Percentiles rank a stretch among this genome's conserved stretches.
These are phyloP conservation scores for Sparus aurata DNA, from an alignment of 2,797 vertebrate genomes.

Conservation along the genomic window DNA sequence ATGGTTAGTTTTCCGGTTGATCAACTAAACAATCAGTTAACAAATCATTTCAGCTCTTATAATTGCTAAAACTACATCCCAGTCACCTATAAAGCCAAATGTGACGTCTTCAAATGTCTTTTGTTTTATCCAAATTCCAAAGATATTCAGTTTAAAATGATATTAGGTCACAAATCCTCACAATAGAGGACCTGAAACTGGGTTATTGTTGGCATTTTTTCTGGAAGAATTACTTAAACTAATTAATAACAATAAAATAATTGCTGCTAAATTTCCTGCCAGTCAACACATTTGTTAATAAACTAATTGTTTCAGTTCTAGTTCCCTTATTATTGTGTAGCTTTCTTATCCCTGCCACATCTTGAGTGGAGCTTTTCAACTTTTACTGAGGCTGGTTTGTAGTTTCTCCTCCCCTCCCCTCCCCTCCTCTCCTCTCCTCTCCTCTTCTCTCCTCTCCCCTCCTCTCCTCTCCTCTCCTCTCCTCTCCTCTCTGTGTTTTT, in stretches of 20 bases:
- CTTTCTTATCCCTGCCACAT: neutral
- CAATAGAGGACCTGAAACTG: neutral
- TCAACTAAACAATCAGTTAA: no score
- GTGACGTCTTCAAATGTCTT: neutral
- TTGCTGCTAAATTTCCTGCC: neutral
- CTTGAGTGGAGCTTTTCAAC: neutral
- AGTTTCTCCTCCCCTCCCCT: neutral
- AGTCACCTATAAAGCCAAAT: neutral
- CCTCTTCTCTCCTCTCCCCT: neutral
- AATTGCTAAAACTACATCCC: neutral
- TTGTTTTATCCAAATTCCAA: neutral
- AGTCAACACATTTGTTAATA: neutral
- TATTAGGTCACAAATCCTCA: neutral
- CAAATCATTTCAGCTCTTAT: neutral
- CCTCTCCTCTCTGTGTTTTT: constrained; percentile 10
- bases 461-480: constrained; percentile 1
- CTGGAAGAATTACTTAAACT: neutral
- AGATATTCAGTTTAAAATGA: neutral
- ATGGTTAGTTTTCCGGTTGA: neutral
- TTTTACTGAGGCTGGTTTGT: neutral
- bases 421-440: neutral
- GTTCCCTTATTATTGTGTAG: neutral
- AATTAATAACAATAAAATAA: neutral
- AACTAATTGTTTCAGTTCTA: neutral
- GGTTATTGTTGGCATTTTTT: neutral